Base-by-base conservation (phyloP, 2,888 invertebrate species). In the Xanthorhoe designata region DNA sequence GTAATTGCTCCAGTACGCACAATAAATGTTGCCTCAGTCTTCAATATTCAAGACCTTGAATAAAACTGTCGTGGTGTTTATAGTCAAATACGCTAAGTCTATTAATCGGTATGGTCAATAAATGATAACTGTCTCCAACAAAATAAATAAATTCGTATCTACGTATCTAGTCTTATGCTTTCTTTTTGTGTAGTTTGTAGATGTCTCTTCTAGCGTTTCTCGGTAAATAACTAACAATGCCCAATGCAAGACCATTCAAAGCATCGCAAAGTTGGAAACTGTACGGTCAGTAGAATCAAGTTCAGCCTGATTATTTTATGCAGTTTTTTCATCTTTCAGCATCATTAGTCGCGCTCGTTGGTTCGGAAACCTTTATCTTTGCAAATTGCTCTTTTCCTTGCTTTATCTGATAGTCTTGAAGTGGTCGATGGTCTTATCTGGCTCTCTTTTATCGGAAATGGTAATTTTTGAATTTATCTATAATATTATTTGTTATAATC, bases 261-360 rank as follows among this genome's bases (percentile, higher is more conserved):
- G 18, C 19, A 38, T 8, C 24, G 42, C 24, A 42, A 58, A 51
- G 19, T 51, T 19, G 53, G 58, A 71, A 72, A 71, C 42, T 63
- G 66, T 75, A 74, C 63, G 67, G 78, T 75, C 70, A 72, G 75
- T 57, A 71, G 45, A 73, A 74, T 61, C 59, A 38, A 63, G n/a
- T 42, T 62, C 24, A 32, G 54, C 66, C 57, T 60, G 35, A 56
- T 24, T 53, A 54, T 68, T 69, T 64, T 67, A 67, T 59, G 9
- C 38, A 47, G 54, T 68, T 73, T 62, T 64, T 69, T 51, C 45
- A 65, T 54, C 68, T 72, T 71, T 69, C 66, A 68, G 64, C 64
- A 62, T 77, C 68, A 60, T 73, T 70, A 68, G 59, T 70, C 45
- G 57, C 64, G 52, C 47, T 54, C 71, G 58, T 56, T 64, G 67